phyloP scores from a whole-genome alignment of 2,113 vertebrate genomes.

The Sardina pilchardus region DNA sequence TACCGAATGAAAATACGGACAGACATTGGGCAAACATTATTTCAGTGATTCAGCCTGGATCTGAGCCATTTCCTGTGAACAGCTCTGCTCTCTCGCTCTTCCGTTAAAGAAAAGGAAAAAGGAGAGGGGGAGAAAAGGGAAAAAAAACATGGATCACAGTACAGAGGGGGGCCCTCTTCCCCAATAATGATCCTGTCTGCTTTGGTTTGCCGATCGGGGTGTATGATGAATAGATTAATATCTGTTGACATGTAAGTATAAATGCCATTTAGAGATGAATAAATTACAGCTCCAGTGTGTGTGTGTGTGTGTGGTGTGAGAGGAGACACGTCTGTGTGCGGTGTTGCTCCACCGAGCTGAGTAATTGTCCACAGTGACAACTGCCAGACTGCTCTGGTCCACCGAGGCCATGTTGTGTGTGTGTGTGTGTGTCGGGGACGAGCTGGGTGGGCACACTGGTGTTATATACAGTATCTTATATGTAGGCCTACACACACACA shows the following conservation, averaged over 20 bases:
- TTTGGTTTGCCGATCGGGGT: conserved; percentile 13
- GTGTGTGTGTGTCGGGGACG: background rate
- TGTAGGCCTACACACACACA: conserved; percentile 1
- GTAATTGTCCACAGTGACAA: conserved; percentile 48
- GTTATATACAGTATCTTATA: background rate
- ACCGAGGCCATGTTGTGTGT: background rate
- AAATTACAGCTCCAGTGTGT: conserved; percentile 45
- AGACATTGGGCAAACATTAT: background rate
- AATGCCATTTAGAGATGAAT: conserved; percentile 55
- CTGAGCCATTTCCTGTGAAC: background rate
- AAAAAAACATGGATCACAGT: no score
- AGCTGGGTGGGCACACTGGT: background rate
- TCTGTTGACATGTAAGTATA: conserved; percentile 48
- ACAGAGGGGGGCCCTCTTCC: conserved; percentile 20
- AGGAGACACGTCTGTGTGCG: conserved; percentile 35
- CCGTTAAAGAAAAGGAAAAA: background rate
- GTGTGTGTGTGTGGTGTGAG: conserved; percentile 21
- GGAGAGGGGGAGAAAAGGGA: no score
- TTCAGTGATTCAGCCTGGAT: background rate
- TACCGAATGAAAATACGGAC: background rate
- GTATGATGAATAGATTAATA: conserved; percentile 53
- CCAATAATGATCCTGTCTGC: conserved; percentile 38
- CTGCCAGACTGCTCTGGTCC: conserved; percentile 43
- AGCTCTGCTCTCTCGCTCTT: background rate
- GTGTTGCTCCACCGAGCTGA: conserved; percentile 40